Conservation (phyloP, 30 jellyfish, hydroid and myxozoan genomes). For the Aurelia sp. region DNA sequence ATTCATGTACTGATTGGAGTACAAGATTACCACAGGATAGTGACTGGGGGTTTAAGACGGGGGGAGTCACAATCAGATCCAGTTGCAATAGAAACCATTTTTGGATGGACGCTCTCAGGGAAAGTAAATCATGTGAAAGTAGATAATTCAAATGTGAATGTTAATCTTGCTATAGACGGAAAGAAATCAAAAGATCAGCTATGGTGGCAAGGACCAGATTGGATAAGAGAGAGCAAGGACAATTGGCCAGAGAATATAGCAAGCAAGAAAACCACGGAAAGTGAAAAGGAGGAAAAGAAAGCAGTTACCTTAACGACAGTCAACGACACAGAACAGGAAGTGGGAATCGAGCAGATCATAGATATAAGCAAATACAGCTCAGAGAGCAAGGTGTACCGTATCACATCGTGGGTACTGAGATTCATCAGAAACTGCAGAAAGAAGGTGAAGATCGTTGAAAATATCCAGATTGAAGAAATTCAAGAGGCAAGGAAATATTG, state of each 20-base stretch:
- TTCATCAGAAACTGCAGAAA: not conserved
- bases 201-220: constrained; percentile 56
- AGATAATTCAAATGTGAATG: constrained; percentile 3
- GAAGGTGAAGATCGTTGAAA: no score
- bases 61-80: constrained; percentile 34
- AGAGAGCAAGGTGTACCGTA: no score
- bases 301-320: not conserved
- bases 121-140: not conserved
- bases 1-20: constrained; percentile 33
- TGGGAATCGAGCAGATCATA: no score
- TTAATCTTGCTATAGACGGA: not conserved
- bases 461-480: no score
- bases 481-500: no score
- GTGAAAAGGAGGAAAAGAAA: constrained; percentile 4
- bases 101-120: constrained; percentile 55
- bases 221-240: not conserved
- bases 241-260: constrained; percentile 9
- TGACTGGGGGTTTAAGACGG: constrained; percentile 29
- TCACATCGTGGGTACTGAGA: no score
- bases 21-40: not conserved
- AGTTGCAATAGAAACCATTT: constrained; percentile 30
- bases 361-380: no score
- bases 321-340: no score
- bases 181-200: not conserved
- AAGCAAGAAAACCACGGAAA: not conserved